These are phyloP conservation scores for Sarcophaga variegata DNA, from an alignment of 2,888 invertebrate genomes.

Conservation along the genomic window DNA sequence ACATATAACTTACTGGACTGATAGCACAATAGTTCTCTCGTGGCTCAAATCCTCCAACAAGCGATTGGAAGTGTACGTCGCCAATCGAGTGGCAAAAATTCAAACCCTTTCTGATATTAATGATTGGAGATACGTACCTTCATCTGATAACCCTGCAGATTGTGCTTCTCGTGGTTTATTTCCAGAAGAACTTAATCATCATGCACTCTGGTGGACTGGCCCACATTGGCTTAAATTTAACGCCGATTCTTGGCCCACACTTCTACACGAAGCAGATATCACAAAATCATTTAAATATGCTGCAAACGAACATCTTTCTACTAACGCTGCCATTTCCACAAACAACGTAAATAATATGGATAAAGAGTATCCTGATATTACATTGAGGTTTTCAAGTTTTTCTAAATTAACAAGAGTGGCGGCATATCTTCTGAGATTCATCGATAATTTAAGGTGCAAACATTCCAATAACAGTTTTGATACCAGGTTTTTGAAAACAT, in stretches of 20 bases:
- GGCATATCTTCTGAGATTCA: constrained; percentile 23
- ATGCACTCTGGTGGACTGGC: no score
- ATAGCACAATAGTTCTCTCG: constrained; percentile 44
- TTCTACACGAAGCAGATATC: not conserved
- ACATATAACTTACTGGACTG: constrained; percentile 36
- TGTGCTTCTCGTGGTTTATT: no score
- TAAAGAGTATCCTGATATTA: constrained; percentile 15
- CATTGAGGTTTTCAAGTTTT: constrained; percentile 11
- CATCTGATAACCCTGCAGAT: no score
- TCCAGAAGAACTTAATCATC: no score
- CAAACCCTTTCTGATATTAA: no score
- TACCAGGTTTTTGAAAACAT: constrained; percentile 16
- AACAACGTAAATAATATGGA: not conserved
- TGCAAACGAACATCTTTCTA: no score
- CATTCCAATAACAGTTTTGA: not conserved
- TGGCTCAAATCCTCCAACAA: constrained; percentile 32
- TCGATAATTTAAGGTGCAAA: constrained; percentile 13
- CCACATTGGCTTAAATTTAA: no score
- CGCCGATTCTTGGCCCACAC: not conserved
- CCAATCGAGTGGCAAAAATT: constrained; percentile 31
- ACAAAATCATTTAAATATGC: no score
- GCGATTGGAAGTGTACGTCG: constrained; percentile 16
- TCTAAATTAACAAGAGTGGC: constrained; percentile 21
- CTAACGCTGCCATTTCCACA: not conserved
- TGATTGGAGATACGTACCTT: no score